Evolutionary conservation across 2,113 vertebrate species (phyloP), one percentile per base, ranked within the genome.

Genomic region (Phaethon lepturus): DNA sequence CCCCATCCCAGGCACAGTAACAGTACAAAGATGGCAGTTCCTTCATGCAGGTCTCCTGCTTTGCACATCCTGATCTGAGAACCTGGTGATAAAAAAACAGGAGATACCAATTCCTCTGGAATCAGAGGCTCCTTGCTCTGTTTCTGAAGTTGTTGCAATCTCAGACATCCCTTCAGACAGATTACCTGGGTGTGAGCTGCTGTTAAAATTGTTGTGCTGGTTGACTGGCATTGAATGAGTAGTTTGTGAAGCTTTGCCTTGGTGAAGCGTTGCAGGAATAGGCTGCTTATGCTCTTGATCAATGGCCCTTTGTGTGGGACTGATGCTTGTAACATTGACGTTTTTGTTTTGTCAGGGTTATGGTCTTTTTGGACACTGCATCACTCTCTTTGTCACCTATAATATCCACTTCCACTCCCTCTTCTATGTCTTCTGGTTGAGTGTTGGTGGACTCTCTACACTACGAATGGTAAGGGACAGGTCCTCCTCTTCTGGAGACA

Each of bases 351-450:
- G 74, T 45, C 98, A 99, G 99, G 99, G 99, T 75, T 99, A 99
- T 2, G 99, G 99, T 52, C 98, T 99, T 86, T 99, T 99, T 12
- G 99, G 99, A 75, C 99, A 99, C 97, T 99, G 99, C 94, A 96
- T 99, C 66, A 99, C 99, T 88, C 99, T 99, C 58, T 98, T 99
- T 79, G 86, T 99, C 96, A 99, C 99, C 75, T 99, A 99, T 92
- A 99, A 99, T 73, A 98, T 99, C 97, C 99, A 99, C 97, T 99
- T 99, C 92, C 99, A 99, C 92, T 99, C 99, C 83, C 99, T 99
- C 81, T 99, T 99, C 98, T 99, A 99, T 97, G 86, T 99, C 88
- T 99, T 99, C 80, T 99, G 99, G 99, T 94, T 99, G 95, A 96
- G 98, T 82, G 93, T 99, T 15, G 99, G 99, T 53, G 99, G 99